Evolutionary conservation across 2,797 vertebrate species (phyloP).

Genomic region (Chelon auratus): DNA sequence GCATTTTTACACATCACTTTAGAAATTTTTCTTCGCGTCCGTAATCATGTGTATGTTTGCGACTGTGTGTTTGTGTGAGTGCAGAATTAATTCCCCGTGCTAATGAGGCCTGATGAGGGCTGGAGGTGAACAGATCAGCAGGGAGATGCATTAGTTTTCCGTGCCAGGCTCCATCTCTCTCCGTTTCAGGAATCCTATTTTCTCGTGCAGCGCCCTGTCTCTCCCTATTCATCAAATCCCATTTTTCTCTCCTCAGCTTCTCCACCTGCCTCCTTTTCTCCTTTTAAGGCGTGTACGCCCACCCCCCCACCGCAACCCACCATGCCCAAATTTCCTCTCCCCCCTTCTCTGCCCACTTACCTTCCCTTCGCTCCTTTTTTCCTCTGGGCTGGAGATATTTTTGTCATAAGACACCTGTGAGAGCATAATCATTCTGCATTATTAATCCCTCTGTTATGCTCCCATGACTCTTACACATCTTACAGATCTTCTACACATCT

Average conservation of each 20-base stretch:
- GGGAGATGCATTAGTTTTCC: conserved; percentile 72
- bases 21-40: background rate
- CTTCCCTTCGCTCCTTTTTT: conserved; percentile 6
- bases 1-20: background rate
- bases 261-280: conserved; percentile 60
- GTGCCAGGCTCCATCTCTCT: conserved; percentile 51
- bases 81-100: conserved; percentile 55
- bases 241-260: conserved; percentile 58
- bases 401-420: conserved; percentile 75
- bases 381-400: conserved; percentile 65
- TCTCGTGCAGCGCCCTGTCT: conserved; percentile 67
- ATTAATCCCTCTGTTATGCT: conserved; percentile 67
- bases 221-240: conserved; percentile 65
- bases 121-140: conserved; percentile 71
- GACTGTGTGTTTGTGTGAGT: background rate
- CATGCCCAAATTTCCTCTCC: conserved; percentile 34
- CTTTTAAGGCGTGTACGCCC: conserved; percentile 1
- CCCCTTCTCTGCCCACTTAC: conserved; percentile 8
- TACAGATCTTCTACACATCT: background rate
- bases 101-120: conserved; percentile 75
- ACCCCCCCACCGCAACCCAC: background rate
- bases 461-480: conserved; percentile 26
- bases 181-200: conserved; percentile 69
- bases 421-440: conserved; percentile 76
- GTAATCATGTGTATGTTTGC: background rate